Conservation (phyloP, 1,140 invertebrate genomes). For the Limonius californicus region DNA sequence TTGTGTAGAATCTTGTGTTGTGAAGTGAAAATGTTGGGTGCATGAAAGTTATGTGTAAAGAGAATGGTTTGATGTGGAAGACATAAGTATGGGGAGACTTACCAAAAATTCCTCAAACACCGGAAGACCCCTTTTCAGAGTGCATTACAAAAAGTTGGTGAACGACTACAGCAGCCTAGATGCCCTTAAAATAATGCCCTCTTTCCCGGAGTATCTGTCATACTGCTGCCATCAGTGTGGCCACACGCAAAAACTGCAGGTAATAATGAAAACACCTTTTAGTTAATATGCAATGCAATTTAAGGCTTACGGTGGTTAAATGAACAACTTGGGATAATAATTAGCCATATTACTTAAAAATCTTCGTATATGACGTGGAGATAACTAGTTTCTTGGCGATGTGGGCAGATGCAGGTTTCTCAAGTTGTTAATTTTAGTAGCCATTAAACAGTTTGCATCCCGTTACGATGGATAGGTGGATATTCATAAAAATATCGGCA, state of each 20-base stretch:
- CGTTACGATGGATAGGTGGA: too few relatives aligned
- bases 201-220: conserved; percentile 58
- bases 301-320: too few relatives aligned
- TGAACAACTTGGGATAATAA: too few relatives aligned
- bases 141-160: conserved; percentile 58
- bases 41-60: conserved; percentile 14
- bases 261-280: too few relatives aligned
- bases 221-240: conserved; percentile 63
- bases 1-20: neutral
- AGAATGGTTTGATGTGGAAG: conserved; percentile 10
- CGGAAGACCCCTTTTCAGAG: conserved; percentile 51
- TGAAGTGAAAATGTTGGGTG: neutral
- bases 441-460: too few relatives aligned
- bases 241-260: conserved; percentile 60
- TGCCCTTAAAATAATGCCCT: conserved; percentile 43
- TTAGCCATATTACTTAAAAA: too few relatives aligned
- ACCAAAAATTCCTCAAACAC: conserved; percentile 47
- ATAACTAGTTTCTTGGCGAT: too few relatives aligned
- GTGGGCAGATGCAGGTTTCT: too few relatives aligned
- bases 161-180: conserved; percentile 50
- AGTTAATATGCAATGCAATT: too few relatives aligned
- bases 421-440: too few relatives aligned
- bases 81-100: conserved; percentile 54
- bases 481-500: neutral
- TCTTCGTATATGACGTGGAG: too few relatives aligned